Base-by-base conservation (phyloP, 2,888 invertebrate genomes). In the Standfussiana lucernea region DNA sequence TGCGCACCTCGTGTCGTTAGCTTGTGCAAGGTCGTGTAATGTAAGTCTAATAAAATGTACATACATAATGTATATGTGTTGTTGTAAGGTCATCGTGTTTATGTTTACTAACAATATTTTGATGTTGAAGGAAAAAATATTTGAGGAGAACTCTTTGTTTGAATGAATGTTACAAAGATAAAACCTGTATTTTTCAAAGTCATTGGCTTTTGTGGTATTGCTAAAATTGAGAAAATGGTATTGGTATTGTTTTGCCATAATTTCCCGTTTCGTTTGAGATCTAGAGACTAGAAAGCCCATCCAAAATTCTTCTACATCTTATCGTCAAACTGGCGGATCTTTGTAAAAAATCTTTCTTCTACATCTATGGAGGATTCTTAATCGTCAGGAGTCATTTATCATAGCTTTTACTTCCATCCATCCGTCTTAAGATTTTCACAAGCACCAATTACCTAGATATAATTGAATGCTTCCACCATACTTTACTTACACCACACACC, bases 31-130 rank as follows among this genome's bases (percentile, higher is more conserved):
- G 86, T 79, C 76, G 56, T 10, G 13, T 86, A 78, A 86, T 83
- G 80, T 86, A 86, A 78, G 71, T 66, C 50, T 83, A 86, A 83
- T 86, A 83, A 72, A 83, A 83, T 84, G 84, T 79, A 72, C 73
- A 86, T 85, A 76, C 21, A 61, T 77, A 59, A 72, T 70, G 35
- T 62, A 45, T 64, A 64, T 40, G 40, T n/a, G 40, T 45, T 28
- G 24, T 61, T 70, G 37, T 50, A 73, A 84, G 86, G 86, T 37
- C 75, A 65, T 56, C 64, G 64, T 64, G 53, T 61, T 69, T 47
- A 24, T 69, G 70, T 73, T 75, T 83, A 79, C 37, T 56, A 75
- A 83, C 50, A 72, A 75, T 62, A 47, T 72, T 72, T 56, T 59
- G 40, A 56, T 71, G 35, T n/a, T 69, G 13, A 42, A 65, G 53